These are phyloP conservation scores for Pangasianodon gigas DNA, from an alignment of 2,113 vertebrate species.

Conservation along the genomic window DNA sequence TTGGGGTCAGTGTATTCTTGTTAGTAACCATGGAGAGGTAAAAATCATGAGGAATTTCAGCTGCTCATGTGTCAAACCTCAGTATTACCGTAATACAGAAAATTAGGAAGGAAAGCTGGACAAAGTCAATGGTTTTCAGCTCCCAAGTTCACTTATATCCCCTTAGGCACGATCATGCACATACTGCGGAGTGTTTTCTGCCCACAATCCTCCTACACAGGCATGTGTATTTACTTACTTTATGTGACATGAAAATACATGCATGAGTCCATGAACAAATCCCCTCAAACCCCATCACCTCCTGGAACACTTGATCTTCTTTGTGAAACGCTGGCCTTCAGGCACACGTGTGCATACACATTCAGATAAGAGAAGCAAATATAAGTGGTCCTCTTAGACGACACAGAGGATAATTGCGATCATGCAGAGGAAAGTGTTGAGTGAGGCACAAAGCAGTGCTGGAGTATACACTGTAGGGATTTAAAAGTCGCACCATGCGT, in stretches of 20 bases:
- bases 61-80: neutral
- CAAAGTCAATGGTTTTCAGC: neutral
- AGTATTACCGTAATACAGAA: neutral
- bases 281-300: neutral
- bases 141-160: neutral
- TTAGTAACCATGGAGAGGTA: slow-evolving; percentile 9
- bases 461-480: neutral
- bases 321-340: slow-evolving; percentile 5
- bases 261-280: neutral
- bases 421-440: neutral
- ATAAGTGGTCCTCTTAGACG: slow-evolving; percentile 7
- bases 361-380: neutral
- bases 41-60: neutral
- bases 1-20: neutral
- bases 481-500: neutral
- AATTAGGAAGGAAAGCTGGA: neutral
- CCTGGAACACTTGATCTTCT: neutral
- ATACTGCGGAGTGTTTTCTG: neutral
- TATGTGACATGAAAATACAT: slow-evolving; percentile 14
- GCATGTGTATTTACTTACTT: neutral
- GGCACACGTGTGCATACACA: neutral
- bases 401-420: neutral
- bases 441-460: neutral
- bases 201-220: neutral
- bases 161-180: neutral